Percentiles rank a stretch among this genome's conserved stretches.
These are phyloP conservation scores for Piscicola geometra DNA, from an alignment of 2,888 invertebrate species.

Conservation along the genomic window DNA sequence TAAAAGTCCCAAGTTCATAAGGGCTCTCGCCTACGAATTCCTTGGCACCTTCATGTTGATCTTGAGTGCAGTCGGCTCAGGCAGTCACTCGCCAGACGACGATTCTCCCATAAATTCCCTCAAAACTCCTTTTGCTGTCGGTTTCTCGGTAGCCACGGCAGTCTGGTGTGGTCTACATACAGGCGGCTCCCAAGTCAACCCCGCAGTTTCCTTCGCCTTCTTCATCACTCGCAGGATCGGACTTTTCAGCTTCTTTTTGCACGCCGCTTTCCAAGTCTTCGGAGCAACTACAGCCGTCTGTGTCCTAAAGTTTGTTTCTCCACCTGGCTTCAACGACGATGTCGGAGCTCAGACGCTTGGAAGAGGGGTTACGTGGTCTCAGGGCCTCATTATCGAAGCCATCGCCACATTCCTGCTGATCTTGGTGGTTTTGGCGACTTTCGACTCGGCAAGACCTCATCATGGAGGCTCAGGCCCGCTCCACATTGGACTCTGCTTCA, in stretches of 20 bases:
- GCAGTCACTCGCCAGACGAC: not conserved
- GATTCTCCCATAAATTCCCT: not conserved
- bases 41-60: not conserved
- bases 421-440: not conserved
- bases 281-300: not conserved
- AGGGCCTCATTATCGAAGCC: not conserved
- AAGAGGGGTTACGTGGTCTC: not conserved
- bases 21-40: not conserved
- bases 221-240: not conserved
- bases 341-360: not conserved
- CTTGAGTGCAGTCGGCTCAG: not conserved
- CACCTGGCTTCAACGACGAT: slow-evolving; percentile 2
- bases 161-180: not conserved
- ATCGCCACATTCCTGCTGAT: not conserved
- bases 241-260: not conserved
- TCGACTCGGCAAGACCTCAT: not conserved
- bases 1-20: not conserved
- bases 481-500: not conserved
- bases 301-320: not conserved
- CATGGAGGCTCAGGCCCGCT: not conserved
- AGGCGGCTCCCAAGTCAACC: not conserved
- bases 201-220: slow-evolving; percentile 3
- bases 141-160: not conserved
- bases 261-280: not conserved
- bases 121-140: slow-evolving; percentile 5